Evolutionary conservation across 2,888 invertebrate genomes (phyloP), one percentile per base, ranked within the genome.

Genomic region (Eutolmus rufibarbis): DNA sequence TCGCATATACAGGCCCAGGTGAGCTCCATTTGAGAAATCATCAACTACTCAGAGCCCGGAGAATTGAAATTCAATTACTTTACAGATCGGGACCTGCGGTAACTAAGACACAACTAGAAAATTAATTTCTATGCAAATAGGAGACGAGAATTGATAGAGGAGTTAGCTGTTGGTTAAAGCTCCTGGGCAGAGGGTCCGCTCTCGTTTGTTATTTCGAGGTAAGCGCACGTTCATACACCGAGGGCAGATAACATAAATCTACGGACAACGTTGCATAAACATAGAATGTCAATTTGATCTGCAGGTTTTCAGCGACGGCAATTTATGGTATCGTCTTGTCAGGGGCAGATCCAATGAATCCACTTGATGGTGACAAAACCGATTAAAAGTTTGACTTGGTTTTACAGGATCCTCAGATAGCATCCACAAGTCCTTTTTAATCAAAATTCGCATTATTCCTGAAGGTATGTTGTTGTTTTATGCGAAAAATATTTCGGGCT

Each of bases 111-210:
- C 74, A 74, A 74, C 74, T 85, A 85, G 85, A 85, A 85, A 85
- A 74, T 85, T 85, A 85, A 85, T 85, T 85, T 85, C 85, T 85
- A 85, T 85, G 85, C 85, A 85, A 85, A 85, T 85, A 85, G 43
- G 74, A 85, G 43, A 40, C 85, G 56, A 43, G 51, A 81, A 56
- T 34, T 34, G 81, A 51, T 81, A 34, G 81, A 81, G 31, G 51
- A 43, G 76, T 34, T 43, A 5, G 37, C 28, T 76, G 34, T n/a
- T 8, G 78, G 78, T 1, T 77, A 40, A n/a, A 23, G 7, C 28
- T 12, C 78, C 78, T 43, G 78, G 23, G 43, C 43, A 78, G 37
- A 43, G 43, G 78, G 78, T 78, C 78, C 23, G 43, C 23, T 40
- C 78, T 78, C 78, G 40, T 78, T 78, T 78, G 78, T 78, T 78